Base-by-base conservation (phyloP, 2,113 vertebrate genomes). In the Lamprologus callipterus region DNA sequence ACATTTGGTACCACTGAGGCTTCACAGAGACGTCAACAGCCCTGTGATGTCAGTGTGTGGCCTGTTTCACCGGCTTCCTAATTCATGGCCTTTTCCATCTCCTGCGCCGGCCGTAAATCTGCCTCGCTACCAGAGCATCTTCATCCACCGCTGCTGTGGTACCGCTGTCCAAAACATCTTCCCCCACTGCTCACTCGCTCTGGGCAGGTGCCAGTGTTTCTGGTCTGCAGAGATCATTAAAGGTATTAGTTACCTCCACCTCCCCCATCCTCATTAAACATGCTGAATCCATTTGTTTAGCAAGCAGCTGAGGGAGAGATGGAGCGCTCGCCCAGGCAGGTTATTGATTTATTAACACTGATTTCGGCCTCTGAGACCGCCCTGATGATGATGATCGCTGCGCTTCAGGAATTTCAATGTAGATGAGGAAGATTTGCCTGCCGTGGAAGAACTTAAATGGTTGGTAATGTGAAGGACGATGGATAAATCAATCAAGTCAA, bases 241-340 rank as follows among this genome's bases (percentile, higher is more conserved):
- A 91, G 88, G 93, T 94, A 92, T 94, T 88, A 91, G 80, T 93
- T 93, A 85, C 88, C 85, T 84, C 89, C 87, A 14, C 85, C 88
- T 78, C 73, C 86, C 91, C 89, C 83, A 26, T 78, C 80, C 93
- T 94, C 94, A 95, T 95, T 95, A 95, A 93, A 90, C 91, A 94
- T 94, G 91, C 89, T 90, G 94, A 95, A 94, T 94, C 94, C 93
- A 94, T 95, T 95, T 95, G 94, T 95, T 93, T 94, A 90, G 89
- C 86, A 84, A 89, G 88, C 90, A 92, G 94, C 92, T 54, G 79
- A 86, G 94, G 90, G 93, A 95, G 89, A 49, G 63, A 17, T 42
- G 85, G 65, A 45, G 88, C 81, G 65, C 91, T 87, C 84, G 33
- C 91, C 85, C 89, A 51, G 85, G 90, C 91, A 31, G 68, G 57